phyloP scores from a whole-genome alignment of 2,113 vertebrate genomes.

The Siphamia tubifer region DNA sequence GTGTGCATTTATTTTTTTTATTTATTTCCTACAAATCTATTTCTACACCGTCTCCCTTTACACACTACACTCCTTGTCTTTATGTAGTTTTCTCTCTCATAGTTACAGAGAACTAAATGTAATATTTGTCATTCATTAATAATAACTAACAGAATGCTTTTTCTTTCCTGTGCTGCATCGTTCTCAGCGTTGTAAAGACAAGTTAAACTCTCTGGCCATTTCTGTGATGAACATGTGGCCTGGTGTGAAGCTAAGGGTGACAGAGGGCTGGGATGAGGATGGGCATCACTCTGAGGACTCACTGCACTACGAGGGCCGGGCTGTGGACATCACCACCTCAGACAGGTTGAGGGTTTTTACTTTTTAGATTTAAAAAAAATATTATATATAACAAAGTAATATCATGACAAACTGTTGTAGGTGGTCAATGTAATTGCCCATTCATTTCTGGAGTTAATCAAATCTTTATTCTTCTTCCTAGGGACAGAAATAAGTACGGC shows the following conservation, averaged over 20 bases:
- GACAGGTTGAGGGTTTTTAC: conserved; percentile 75
- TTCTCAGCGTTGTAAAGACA: conserved; percentile 96
- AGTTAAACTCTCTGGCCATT: conserved; percentile 95
- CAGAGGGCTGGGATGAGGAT: conserved; percentile 93
- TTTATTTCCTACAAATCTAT: too few species aligned
- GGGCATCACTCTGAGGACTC: conserved; percentile 92
- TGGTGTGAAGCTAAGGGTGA: conserved; percentile 90
- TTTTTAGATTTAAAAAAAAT: too few species aligned
- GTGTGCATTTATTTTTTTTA: too few species aligned
- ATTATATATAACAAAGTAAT: background rate
- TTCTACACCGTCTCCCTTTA: too few species aligned
- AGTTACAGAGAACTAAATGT: conserved; percentile 87
- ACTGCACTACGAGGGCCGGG: conserved; percentile 90
- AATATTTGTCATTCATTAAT: conserved; percentile 10
- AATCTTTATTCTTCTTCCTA: conserved; percentile 1
- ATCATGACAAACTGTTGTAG: too few species aligned
- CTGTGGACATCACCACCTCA: conserved; percentile 92
- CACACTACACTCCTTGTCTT: too few species aligned
- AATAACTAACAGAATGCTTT: background rate
- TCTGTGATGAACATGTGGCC: conserved; percentile 97
- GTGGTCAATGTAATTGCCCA: too few species aligned
- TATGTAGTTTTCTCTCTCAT: conserved; percentile 68
- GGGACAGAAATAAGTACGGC: conserved; percentile 91
- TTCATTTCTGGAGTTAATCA: background rate
- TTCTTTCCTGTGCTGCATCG: background rate